Evolutionary conservation across 2,113 vertebrate species (phyloP).

Genomic region (Meles meles): DNA sequence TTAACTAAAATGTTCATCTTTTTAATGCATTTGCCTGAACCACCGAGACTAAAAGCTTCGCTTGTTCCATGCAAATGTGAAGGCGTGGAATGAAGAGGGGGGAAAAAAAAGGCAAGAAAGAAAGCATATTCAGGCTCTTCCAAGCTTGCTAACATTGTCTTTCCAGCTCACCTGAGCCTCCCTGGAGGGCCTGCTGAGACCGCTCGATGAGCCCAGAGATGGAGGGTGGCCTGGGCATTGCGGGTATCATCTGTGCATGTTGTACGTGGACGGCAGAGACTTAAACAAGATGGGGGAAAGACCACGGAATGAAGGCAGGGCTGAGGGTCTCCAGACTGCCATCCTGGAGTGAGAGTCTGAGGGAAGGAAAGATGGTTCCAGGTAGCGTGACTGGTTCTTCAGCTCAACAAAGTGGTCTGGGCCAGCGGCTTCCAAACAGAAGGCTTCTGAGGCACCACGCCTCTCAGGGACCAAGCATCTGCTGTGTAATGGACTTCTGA

Average conservation of each 20-base stretch:
- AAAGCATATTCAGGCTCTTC: constrained; percentile 1
- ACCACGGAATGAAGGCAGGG: background rate
- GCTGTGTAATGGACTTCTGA: accelerated
- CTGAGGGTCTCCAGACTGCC: background rate
- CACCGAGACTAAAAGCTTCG: constrained; percentile 80
- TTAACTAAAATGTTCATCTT: constrained; percentile 85
- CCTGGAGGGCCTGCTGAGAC: constrained; percentile 67
- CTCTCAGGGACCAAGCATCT: accelerated
- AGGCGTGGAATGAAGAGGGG: background rate
- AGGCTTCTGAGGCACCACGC: accelerated
- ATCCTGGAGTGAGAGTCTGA: accelerated
- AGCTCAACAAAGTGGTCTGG: background rate
- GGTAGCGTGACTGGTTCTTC: accelerated
- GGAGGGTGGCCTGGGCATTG: constrained; percentile 71
- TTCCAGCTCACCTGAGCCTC: constrained; percentile 69
- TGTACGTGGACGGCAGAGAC: constrained; percentile 62
- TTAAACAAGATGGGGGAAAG: constrained; percentile 61
- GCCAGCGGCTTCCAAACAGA: accelerated
- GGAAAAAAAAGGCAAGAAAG: background rate
- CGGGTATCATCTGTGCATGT: constrained; percentile 71
- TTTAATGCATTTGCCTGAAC: constrained; percentile 82
- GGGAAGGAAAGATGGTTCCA: background rate
- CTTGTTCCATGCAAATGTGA: constrained; percentile 76
- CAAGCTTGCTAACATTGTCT: constrained; percentile 60
- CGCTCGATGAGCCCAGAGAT: constrained; percentile 72